Conservation (phyloP, 2,113 vertebrate species). For the Cepphus grylle region DNA sequence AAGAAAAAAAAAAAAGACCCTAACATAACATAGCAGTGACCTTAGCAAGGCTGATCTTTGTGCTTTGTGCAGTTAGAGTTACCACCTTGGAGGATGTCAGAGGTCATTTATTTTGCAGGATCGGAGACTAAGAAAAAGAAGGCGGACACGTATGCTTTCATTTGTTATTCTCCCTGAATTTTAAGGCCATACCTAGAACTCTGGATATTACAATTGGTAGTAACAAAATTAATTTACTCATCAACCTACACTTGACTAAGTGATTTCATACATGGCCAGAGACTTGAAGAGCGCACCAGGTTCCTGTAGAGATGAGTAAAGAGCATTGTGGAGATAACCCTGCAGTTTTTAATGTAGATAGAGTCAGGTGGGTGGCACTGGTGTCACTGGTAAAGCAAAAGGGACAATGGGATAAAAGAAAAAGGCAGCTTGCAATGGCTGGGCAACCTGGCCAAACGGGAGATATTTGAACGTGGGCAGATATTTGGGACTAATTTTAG, state of each 20-base stretch:
- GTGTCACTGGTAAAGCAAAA: neutral
- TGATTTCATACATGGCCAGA: neutral
- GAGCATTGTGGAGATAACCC: neutral
- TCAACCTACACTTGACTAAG: neutral
- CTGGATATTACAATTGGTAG: neutral
- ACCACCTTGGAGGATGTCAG: neutral
- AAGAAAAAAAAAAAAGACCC: neutral
- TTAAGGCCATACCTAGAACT: neutral
- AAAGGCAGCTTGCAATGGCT: neutral
- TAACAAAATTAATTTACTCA: neutral
- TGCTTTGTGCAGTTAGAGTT: neutral
- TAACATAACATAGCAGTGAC: neutral
- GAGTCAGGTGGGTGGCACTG: neutral
- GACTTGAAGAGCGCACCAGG: neutral
- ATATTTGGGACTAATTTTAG: neutral
- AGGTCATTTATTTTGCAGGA: neutral
- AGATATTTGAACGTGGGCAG: neutral
- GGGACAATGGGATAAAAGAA: neutral
- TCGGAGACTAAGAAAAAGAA: neutral
- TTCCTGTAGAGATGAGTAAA: neutral
- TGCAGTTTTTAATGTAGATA: neutral
- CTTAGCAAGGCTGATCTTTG: neutral
- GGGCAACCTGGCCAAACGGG: neutral
- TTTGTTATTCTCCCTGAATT: neutral
- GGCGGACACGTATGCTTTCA: neutral